Percentiles rank a stretch among this genome's conserved stretches.
phyloP scores from a whole-genome alignment of 2,888 invertebrate genomes.

The Drosophila nigritarsus region DNA sequence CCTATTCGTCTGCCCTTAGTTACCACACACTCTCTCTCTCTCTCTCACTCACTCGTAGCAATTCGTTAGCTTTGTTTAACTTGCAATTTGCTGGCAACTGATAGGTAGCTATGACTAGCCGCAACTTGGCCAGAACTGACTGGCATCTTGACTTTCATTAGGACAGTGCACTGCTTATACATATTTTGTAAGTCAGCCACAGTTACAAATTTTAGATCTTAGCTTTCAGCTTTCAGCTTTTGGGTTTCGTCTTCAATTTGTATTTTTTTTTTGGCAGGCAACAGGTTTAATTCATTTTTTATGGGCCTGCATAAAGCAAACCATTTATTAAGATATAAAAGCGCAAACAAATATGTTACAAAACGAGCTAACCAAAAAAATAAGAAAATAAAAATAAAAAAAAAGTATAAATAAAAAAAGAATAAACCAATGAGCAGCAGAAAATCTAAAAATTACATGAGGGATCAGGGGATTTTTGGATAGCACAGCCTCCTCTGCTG shows the following conservation, averaged over 20 bases:
- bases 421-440: constrained; percentile 60
- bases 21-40: not conserved
- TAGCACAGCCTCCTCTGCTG: constrained; percentile 45
- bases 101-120: constrained; percentile 63
- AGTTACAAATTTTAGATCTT: constrained; percentile 18
- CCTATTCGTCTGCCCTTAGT: constrained; percentile 48
- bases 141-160: constrained; percentile 72
- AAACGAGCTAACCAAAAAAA: not conserved
- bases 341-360: constrained; percentile 21
- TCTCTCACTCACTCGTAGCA: constrained; percentile 19
- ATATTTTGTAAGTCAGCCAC: constrained; percentile 44
- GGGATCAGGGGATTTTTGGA: constrained; percentile 82
- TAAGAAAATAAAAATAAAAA: not conserved
- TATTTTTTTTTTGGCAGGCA: constrained; percentile 50
- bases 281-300: constrained; percentile 75
- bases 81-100: constrained; percentile 76
- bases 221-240: constrained; percentile 11
- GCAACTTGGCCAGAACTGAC: constrained; percentile 61
- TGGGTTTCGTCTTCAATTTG: constrained; percentile 39
- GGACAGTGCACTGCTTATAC: constrained; percentile 27
- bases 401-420: not conserved
- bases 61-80: constrained; percentile 78
- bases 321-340: constrained; percentile 56
- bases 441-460: constrained; percentile 84
- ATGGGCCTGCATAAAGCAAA: constrained; percentile 49